Base-by-base conservation (phyloP, 2,888 invertebrate species). In the Phortica magna region DNA sequence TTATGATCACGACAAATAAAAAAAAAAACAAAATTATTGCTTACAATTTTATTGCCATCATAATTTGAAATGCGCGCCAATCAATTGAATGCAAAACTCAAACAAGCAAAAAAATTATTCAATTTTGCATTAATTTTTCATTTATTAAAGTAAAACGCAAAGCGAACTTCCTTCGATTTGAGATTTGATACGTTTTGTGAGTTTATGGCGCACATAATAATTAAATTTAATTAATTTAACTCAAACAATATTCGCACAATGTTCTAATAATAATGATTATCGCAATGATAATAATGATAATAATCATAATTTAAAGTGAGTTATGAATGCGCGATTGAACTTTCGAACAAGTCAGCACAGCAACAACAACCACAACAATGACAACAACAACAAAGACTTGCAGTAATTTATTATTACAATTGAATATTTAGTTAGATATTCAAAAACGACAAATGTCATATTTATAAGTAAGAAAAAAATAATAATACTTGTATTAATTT, bases 191-290 rank as follows among this genome's bases (percentile, higher is more conserved):
- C 43, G 43, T 43, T 48, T 12, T 14, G 48, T 6, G 48, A 48
- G 2, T 71, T 71, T 71, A 76, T 71, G 64, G 57, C 57, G 48
- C 78, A 76, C 82, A 84, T 82, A 83, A 83, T 83, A 84, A 81
- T 83, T 82, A 85, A 85, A 81, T 83, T 81, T 81, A 88, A 88
- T 88, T 88, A 88, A 88, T 86, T 86, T 83, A 83, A 88, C 88
- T 86, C 82, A 83, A 88, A 82, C 79, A 80, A 82, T 86, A 82
- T 82, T 71, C 80, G 76, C 31, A 31, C 78, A 83, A 19, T 61
- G 22, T 61, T 10, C 73, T 80, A 77, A 81, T 82, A 80, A 81
- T 71, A 74, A 75, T 83, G 79, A 85, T 82, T 77, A 80, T 77
- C 31, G n/a, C 78, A 83, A 19, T 61, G 22, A 59, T 61, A 10